phyloP scores from a whole-genome alignment of 1,140 invertebrate species.

The Ceratosolen solmsi region DNA sequence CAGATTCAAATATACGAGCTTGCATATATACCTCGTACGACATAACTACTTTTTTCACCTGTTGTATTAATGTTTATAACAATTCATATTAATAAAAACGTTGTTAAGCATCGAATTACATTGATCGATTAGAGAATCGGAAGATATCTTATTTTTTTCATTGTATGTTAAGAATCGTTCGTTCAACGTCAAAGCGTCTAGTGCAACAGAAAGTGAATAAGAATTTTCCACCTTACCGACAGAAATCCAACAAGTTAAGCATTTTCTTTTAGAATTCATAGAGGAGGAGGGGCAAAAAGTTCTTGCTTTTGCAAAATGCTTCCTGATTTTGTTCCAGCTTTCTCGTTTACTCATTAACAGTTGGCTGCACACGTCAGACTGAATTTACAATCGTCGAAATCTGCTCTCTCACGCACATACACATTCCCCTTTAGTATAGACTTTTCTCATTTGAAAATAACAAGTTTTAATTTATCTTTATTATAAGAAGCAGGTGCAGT shows the following conservation, averaged over 20 bases:
- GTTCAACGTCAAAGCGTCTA: constrained; percentile 62
- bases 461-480: no score
- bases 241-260: constrained; percentile 62
- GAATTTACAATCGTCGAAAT: constrained; percentile 38
- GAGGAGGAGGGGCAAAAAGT: not conserved
- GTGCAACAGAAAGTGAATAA: constrained; percentile 64
- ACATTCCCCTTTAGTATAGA: not conserved
- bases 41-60: no score
- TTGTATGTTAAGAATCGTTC: constrained; percentile 65
- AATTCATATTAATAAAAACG: no score
- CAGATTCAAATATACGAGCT: no score
- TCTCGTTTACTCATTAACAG: constrained; percentile 52
- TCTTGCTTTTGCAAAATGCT: constrained; percentile 28
- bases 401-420: not conserved
- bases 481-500: no score
- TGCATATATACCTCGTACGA: no score
- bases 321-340: constrained; percentile 44
- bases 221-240: constrained; percentile 66
- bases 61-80: no score
- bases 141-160: no score
- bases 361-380: constrained; percentile 48
- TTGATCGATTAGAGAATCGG: no score
- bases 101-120: no score
- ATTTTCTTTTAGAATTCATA: constrained; percentile 34
- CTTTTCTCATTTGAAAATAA: no score